These are phyloP conservation scores for Lochmaea crataegi DNA, from an alignment of 2,888 invertebrate species.

Conservation along the genomic window DNA sequence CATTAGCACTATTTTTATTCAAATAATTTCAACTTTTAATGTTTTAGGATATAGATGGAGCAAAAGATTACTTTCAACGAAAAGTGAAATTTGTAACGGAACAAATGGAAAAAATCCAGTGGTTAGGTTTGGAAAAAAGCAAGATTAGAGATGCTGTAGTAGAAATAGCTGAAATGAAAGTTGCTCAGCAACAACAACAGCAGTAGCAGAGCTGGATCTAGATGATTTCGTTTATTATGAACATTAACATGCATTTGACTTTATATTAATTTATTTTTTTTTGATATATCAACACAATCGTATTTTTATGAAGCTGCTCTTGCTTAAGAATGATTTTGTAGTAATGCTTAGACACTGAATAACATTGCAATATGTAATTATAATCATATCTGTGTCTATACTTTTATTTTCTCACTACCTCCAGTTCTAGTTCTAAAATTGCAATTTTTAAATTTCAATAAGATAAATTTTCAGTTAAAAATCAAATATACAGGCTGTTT, in stretches of 20 bases:
- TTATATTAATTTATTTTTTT: not conserved
- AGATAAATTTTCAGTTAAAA: no score
- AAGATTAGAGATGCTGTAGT: slow-evolving; percentile 82
- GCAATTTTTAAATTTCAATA: no score
- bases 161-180: slow-evolving; percentile 81
- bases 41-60: slow-evolving; percentile 77
- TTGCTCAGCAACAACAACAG: slow-evolving; percentile 66
- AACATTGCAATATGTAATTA: slow-evolving; percentile 1
- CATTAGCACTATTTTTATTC: no score
- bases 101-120: slow-evolving; percentile 94
- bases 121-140: slow-evolving; percentile 83
- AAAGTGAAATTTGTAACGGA: slow-evolving; percentile 91
- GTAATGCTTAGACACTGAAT: not conserved
- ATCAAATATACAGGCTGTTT: no score
- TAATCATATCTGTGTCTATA: not conserved
- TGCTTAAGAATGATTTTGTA: not conserved
- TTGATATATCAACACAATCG: not conserved
- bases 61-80: slow-evolving; percentile 92
- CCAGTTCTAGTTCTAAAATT: not conserved
- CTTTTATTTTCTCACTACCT: not conserved
- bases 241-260: not conserved
- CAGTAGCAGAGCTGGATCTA: slow-evolving; percentile 34
- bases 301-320: no score
- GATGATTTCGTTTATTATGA: not conserved
- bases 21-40: not conserved